phyloP scores from a whole-genome alignment of 2,888 invertebrate species.

The Lasius fuliginosus region DNA sequence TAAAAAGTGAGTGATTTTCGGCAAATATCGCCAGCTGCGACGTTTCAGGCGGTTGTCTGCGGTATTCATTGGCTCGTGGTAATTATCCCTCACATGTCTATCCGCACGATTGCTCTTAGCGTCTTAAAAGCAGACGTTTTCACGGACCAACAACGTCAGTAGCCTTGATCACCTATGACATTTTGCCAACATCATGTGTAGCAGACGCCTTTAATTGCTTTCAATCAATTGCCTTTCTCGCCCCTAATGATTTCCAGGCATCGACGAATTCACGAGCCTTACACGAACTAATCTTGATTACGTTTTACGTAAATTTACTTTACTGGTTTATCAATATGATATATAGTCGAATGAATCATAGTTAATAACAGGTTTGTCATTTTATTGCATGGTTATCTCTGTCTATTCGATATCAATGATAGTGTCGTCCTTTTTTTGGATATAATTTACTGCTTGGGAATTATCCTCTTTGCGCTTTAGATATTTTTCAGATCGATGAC shows the following conservation, averaged over 20 bases:
- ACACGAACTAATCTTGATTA: background rate
- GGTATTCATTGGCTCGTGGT: constrained; percentile 61
- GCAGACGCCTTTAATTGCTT: constrained; percentile 81
- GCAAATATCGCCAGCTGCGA: constrained; percentile 75
- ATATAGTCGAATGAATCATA: background rate
- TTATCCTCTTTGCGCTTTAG: background rate
- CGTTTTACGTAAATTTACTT: background rate
- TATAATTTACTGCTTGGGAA: background rate
- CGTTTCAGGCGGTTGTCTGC: constrained; percentile 72
- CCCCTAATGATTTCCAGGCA: background rate
- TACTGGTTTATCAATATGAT: background rate
- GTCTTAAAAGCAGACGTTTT: background rate
- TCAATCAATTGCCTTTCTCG: constrained; percentile 66
- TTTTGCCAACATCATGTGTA: constrained; percentile 77
- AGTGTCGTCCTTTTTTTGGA: background rate
- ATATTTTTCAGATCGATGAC: background rate
- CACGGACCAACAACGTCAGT: constrained; percentile 30
- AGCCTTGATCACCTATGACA: constrained; percentile 78
- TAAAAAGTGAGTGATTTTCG: constrained; percentile 75
- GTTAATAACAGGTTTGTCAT: background rate
- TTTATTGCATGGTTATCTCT: constrained; percentile 26
- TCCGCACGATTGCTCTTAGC: background rate
- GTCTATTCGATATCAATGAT: background rate
- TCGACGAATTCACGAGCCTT: background rate
- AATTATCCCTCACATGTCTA: background rate